Evolutionary conservation across 2,113 vertebrate species (phyloP).

Genomic region (Eublepharis macularius): DNA sequence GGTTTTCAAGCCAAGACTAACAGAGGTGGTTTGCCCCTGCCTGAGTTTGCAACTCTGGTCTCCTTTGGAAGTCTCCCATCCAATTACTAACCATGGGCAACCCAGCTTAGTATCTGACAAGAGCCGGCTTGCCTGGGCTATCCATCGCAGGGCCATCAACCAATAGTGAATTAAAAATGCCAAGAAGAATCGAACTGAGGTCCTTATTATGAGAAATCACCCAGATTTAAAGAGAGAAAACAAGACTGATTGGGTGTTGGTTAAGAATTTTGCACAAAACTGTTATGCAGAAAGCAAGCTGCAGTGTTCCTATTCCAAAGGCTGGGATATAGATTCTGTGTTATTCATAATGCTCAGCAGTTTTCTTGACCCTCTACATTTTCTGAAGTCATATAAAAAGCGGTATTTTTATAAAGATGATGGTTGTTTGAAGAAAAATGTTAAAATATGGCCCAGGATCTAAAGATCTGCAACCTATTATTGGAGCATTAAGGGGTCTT

Average conservation of each 20-base stretch:
- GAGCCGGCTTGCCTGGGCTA: too few species aligned
- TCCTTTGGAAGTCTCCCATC: too few species aligned
- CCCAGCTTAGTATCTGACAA: too few species aligned
- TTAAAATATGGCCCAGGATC: neutral
- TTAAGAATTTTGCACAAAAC: neutral
- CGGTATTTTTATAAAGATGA: neutral
- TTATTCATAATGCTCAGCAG: neutral
- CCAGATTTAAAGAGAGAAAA: neutral
- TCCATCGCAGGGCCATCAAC: too few species aligned
- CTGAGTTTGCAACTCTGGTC: too few species aligned
- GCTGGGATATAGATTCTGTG: neutral
- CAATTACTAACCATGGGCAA: too few species aligned
- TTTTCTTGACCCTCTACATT: neutral
- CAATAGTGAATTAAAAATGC: neutral
- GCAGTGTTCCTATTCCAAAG: neutral
- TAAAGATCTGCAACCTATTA: neutral
- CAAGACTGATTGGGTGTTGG: neutral
- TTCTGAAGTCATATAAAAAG: neutral
- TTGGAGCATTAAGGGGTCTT: too few species aligned
- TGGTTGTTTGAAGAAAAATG: neutral
- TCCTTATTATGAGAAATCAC: neutral
- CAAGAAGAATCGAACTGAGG: neutral
- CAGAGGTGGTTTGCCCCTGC: too few species aligned
- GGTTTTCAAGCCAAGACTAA: too few species aligned
- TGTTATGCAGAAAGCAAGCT: neutral